Evolutionary conservation across 2,888 invertebrate species (phyloP).

Genomic region (Lasioglossum oenotherae): DNA sequence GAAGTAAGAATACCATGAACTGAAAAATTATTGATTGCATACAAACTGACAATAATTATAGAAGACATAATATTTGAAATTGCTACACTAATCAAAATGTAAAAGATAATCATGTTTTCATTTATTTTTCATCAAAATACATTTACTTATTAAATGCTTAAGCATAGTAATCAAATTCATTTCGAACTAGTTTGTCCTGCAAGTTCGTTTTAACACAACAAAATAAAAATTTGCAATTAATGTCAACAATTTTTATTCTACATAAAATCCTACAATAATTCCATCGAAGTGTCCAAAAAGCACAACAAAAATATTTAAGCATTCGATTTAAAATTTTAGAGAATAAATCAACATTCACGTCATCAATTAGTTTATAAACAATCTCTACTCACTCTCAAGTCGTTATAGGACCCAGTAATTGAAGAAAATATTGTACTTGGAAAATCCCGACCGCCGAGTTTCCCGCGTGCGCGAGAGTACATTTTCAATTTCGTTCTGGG

Average conservation of each 20-base stretch:
- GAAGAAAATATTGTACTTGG: background rate
- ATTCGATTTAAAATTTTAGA: background rate
- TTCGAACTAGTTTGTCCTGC: too few species aligned
- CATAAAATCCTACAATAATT: background rate
- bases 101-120: too few species aligned
- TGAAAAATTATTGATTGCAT: background rate
- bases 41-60: background rate
- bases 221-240: background rate
- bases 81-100: too few species aligned
- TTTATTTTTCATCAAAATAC: too few species aligned
- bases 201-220: too few species aligned
- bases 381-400: background rate
- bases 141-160: too few species aligned
- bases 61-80: too few species aligned
- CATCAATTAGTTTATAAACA: background rate
- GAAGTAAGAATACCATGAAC: background rate
- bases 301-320: background rate
- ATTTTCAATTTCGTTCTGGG: constrained; percentile 44
- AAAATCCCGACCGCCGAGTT: constrained; percentile 25
- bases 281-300: too few species aligned
- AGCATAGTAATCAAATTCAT: too few species aligned
- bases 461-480: constrained; percentile 33
- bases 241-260: background rate
- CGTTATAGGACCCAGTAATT: background rate
- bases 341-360: background rate